A percentile compares a stretch with the other conserved stretches of the same genome.
Conservation (phyloP, 2,888 invertebrate species). For the Dendrolimus pini region DNA sequence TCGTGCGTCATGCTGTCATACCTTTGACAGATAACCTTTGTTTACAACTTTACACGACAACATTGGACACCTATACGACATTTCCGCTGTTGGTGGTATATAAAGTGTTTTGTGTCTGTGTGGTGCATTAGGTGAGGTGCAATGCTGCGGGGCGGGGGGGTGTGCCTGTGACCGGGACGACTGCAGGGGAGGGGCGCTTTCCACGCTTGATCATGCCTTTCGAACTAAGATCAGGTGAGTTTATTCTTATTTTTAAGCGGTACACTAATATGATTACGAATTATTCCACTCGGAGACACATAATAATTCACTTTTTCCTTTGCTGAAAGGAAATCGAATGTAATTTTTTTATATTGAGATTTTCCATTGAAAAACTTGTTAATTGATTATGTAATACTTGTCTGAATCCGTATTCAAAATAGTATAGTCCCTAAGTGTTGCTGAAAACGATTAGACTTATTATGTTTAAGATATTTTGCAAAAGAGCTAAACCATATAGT, state of each 20-base stretch:
- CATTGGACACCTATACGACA: not conserved
- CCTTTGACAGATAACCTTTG: constrained; percentile 16
- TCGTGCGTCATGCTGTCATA: constrained; percentile 40
- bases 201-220: constrained; percentile 67
- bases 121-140: constrained; percentile 45
- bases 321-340: no score
- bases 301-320: no score
- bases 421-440: no score
- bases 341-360: no score
- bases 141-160: constrained; percentile 49
- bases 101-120: constrained; percentile 43
- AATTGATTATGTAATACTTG: no score
- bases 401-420: constrained; percentile 16
- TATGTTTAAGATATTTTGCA: no score
- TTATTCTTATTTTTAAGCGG: constrained; percentile 31
- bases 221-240: constrained; percentile 70
- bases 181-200: constrained; percentile 55
- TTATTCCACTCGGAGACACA: not conserved
- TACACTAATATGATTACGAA: constrained; percentile 9
- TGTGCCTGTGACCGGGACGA: constrained; percentile 45
- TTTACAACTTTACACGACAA: constrained; percentile 23
- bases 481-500: no score
- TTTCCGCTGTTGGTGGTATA: constrained; percentile 24
- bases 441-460: no score
- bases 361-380: no score